Base-by-base conservation (phyloP, 2,888 invertebrate species). In the Tachina grossa region DNA sequence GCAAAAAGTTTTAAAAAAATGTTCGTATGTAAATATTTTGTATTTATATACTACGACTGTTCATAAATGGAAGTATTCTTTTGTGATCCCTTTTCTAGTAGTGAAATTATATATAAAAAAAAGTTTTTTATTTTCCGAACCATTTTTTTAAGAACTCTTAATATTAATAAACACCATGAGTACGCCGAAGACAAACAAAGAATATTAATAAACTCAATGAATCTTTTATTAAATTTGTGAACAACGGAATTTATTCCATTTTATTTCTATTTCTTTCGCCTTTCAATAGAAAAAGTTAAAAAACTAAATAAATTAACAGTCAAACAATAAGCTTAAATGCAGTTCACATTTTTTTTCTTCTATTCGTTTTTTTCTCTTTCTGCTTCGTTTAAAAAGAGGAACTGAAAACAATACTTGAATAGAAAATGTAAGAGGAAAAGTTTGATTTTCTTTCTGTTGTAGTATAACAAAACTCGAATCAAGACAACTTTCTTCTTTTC, bases 121-220 rank as follows among this genome's bases (percentile, higher is more conserved):
- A 68, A 59, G 66, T 49, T 11, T n/a, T 31, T 16, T 49, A 31
- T 57, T 69, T 68, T 59, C 66, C 39, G n/a, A 69, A 49, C 43
- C 55, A 71, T 49, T 53, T 57, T 68, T 69, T 79, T 59, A 76
- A 79, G 59, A 83, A 72, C 83, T 85, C 79, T 85, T 83, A 61
- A 83, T 83, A 79, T 85, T 85, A 85, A 83, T 83, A 85, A 83
- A 82, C 79, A 85, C 75, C 75, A 85, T 75, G 83, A 85, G 85
- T 85, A 83, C 72, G 83, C 76, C 72, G 68, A 85, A 85, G 85
- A 85, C 83, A 85, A 85, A 85, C 83, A 85, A 85, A 85, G 85
- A 85, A 85, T 85, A 83, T 85, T 85, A 85, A 85, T 85, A 85
- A 85, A 85, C 83, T 85, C 85, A 85, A 85, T 83, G 85, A 85